phyloP scores from a whole-genome alignment of 2,888 invertebrate genomes.

The Watsonalla cultraria region DNA sequence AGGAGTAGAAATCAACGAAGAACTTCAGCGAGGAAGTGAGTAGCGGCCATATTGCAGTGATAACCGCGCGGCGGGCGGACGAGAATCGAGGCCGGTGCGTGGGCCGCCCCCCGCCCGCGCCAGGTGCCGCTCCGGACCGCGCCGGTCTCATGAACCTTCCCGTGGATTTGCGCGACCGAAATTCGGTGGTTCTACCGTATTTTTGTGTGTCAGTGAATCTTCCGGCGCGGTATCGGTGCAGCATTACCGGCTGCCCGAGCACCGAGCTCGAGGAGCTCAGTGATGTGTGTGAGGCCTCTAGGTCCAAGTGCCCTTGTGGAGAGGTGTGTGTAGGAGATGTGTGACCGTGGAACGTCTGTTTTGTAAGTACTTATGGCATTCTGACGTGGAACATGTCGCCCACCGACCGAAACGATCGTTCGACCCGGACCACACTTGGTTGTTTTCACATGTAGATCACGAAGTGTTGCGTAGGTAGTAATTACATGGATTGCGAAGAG shows the following conservation, averaged over 20 bases:
- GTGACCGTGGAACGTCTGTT: conserved; percentile 70
- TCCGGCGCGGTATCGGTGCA: conserved; percentile 67
- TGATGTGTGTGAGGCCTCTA: conserved; percentile 68
- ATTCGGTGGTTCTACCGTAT: conserved; percentile 70
- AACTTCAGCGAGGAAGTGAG: conserved; percentile 80
- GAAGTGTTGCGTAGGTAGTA: conserved; percentile 41
- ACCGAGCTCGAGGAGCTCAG: conserved; percentile 38
- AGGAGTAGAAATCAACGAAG: conserved; percentile 78
- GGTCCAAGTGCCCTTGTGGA: conserved; percentile 73
- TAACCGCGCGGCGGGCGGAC: conserved; percentile 79
- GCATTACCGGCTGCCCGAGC: conserved; percentile 45
- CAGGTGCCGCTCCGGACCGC: conserved; percentile 80
- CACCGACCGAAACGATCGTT: conserved; percentile 30
- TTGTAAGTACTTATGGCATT: conserved; percentile 68
- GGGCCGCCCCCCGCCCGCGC: conserved; percentile 78
- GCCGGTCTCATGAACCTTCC: conserved; percentile 79
- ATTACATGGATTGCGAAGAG: conserved; percentile 47
- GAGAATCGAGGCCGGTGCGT: conserved; percentile 80
- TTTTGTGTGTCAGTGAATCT: conserved; percentile 69
- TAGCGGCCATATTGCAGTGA: conserved; percentile 80
- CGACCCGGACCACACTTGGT: conserved; percentile 28
- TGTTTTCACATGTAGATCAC: conserved; percentile 35
- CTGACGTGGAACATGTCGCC: conserved; percentile 42
- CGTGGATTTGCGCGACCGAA: conserved; percentile 79
- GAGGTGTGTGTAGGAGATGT: conserved; percentile 69